Conservation (phyloP, 2,888 invertebrate species). For the Leucoma salicis region DNA sequence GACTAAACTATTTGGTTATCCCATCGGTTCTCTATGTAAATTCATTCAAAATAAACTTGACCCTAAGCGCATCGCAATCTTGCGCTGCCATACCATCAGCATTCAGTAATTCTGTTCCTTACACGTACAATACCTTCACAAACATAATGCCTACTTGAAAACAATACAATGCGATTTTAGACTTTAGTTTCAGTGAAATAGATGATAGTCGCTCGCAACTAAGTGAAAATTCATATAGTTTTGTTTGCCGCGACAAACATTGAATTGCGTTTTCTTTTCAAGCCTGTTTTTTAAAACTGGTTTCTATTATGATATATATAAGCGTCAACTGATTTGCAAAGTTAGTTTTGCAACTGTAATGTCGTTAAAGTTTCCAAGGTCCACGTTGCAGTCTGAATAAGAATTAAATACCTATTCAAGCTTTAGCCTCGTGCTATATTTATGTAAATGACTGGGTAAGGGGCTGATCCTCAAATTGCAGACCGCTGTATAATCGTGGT, state of each 20-base stretch:
- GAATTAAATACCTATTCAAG: conserved; percentile 62
- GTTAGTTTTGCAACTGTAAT: conserved; percentile 1
- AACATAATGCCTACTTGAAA: conserved; percentile 9
- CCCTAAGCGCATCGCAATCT: conserved; percentile 37
- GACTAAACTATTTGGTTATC: conserved; percentile 24
- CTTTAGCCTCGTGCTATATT: conserved; percentile 52
- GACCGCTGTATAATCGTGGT: conserved; percentile 24
- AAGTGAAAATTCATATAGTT: conserved; percentile 17
- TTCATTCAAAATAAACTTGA: conserved; percentile 36
- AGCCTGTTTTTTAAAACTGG: conserved; percentile 10
- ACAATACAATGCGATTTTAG: conserved; percentile 6
- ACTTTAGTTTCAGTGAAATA: conserved; percentile 12
- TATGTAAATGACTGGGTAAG: conserved; percentile 51
- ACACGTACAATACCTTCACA: conserved; percentile 33
- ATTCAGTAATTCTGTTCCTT: conserved; percentile 39
- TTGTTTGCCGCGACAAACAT: conserved; percentile 19
- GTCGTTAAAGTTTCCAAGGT: conserved; percentile 17
- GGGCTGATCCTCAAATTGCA: conserved; percentile 38
- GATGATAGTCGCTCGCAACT: conserved; percentile 1
- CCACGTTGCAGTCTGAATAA: conserved; percentile 50
- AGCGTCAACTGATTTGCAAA: not conserved
- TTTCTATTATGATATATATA: conserved; percentile 12
- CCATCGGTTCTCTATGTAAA: conserved; percentile 35
- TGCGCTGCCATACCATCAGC: conserved; percentile 42
- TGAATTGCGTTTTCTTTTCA: not conserved